phyloP scores from a whole-genome alignment of 2,113 vertebrate species.

The Pagrus major region DNA sequence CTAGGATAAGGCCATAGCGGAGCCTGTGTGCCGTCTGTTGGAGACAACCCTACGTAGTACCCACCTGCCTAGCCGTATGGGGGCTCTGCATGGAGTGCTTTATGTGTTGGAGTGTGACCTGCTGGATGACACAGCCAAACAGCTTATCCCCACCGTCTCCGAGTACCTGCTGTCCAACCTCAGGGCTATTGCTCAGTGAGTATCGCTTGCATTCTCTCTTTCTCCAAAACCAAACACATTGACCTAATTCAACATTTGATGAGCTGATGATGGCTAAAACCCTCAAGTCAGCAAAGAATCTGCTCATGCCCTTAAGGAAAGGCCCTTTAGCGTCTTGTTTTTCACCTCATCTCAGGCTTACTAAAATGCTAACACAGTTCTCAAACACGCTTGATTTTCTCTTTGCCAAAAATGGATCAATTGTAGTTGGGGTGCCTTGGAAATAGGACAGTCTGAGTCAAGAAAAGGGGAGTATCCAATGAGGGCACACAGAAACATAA shows the following conservation, averaged over 20 bases:
- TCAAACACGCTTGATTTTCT: too few species aligned
- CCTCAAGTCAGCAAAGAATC: too few species aligned
- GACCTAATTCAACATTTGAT: conserved; percentile 34
- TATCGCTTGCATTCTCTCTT: background rate
- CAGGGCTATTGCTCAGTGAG: conserved; percentile 91
- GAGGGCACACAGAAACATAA: too few species aligned
- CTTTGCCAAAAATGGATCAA: too few species aligned
- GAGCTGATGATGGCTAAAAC: conserved; percentile 12
- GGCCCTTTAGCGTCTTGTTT: too few species aligned
- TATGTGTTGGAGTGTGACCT: conserved; percentile 98
- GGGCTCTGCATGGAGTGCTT: conserved; percentile 94
- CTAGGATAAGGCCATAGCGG: conserved; percentile 95
- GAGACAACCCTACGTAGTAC: conserved; percentile 94
- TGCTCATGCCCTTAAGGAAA: too few species aligned
- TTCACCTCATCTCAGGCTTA: too few species aligned
- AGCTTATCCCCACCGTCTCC: conserved; percentile 92
- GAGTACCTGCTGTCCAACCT: conserved; percentile 96
- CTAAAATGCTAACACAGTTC: too few species aligned
- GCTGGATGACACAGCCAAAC: conserved; percentile 94
- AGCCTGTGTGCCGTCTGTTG: conserved; percentile 93
- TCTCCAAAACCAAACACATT: conserved; percentile 4
- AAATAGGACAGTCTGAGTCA: too few species aligned
- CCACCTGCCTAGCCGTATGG: conserved; percentile 94
- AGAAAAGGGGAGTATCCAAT: too few species aligned
- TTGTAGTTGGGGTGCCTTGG: too few species aligned